Conservation (phyloP, 2,113 vertebrate species). For the Pteropus alecto region DNA sequence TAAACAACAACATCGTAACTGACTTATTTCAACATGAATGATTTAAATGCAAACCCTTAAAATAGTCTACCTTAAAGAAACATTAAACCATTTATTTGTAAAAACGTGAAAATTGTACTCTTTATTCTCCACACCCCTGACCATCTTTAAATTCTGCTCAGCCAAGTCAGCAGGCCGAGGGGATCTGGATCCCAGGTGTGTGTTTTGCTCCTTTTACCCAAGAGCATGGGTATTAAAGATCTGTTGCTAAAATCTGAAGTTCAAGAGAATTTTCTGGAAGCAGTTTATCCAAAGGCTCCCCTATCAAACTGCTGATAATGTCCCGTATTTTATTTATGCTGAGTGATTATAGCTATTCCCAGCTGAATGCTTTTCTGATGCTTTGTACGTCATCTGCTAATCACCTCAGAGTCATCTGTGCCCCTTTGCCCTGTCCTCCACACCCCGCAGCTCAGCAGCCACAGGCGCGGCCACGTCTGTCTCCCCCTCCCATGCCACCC, state of each 20-base stretch:
- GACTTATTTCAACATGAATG: not conserved
- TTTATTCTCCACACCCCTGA: not conserved
- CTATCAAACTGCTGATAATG: not conserved
- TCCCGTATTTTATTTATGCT: not conserved
- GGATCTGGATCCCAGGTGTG: not conserved
- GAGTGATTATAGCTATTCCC: not conserved
- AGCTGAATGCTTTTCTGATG: not conserved
- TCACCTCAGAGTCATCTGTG: not conserved
- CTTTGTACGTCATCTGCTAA: not conserved
- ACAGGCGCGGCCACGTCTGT: not conserved
- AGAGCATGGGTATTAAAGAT: not conserved
- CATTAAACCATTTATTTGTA: not conserved
- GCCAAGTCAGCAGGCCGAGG: not conserved
- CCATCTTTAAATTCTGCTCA: not conserved
- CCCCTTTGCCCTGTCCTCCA: not conserved
- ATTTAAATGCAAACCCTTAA: not conserved
- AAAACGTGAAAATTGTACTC: not conserved
- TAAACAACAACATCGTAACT: not conserved
- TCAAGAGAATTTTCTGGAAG: not conserved
- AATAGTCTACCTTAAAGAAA: not conserved
- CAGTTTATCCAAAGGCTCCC: not conserved
- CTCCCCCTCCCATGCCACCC: rapidly evolving
- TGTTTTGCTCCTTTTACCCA: not conserved
- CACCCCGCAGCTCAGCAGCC: rapidly evolving
- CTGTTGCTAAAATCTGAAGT: not conserved